Evolutionary conservation across 2,113 vertebrate species (phyloP), one percentile per base, ranked within the genome.

Genomic region (Cygnus atratus): DNA sequence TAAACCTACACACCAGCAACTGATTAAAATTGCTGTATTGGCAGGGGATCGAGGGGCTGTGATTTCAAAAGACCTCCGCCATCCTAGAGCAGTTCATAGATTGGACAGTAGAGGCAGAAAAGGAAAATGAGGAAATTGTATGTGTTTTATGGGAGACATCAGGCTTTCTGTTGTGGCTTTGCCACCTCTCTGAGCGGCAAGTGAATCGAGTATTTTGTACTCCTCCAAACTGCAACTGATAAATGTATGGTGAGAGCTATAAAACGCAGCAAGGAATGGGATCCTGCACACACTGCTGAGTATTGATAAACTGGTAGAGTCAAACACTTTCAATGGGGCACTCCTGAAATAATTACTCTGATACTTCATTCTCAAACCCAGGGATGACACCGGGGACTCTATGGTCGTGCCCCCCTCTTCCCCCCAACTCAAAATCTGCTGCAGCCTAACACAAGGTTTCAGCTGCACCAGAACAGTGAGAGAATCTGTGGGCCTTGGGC

Each of bases 301-400:
- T 17, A 16, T 20, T 18, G 54, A 78, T 11, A 35, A 50, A 70
- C 24, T 26, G 21, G 17, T 3, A 46, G 17, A 24, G 17, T 41
- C 33, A 54, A 29, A 6, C 0, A 0, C 21, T 13, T 54, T 37
- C 50, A 37, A 0, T 18, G 13, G 55, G 50, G 57, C 31, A 31
- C 26, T 48, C 37, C 31, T 26, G 33, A 21, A 25, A 3, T 5
- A 58, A 35, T 17, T 37, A n/a, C 11, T 11, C 11, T 4, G 13
- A 21, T 43, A 44, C 37, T 72, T 35, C 19, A 22, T 31, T 29
- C 19, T 54, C 6, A 31, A 39, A 12, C 50, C 13, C 26, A 22
- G 10, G 22, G 7, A 68, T 6, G 7, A 46, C 25, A 54, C 26
- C 35, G 52, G 13, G 57, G 20, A 35, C 24, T 33, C 20, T 18